These are phyloP conservation scores for Hypotaenidia philippensis DNA, from an alignment of 2,797 vertebrate genomes.

Conservation along the genomic window DNA sequence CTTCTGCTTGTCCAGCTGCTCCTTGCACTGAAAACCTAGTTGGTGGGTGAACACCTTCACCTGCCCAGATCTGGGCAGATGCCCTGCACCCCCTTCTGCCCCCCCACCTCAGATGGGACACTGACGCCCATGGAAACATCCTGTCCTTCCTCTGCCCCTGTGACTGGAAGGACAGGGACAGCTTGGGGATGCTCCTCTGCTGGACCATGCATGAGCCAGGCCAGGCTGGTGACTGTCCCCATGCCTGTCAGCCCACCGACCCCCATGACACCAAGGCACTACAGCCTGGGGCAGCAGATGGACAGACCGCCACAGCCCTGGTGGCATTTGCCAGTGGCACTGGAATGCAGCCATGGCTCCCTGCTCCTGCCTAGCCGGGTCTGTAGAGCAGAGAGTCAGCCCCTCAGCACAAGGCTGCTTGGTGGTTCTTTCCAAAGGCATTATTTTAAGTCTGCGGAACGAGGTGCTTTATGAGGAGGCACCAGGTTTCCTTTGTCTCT, in stretches of 20 bases:
- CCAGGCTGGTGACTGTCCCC: background rate
- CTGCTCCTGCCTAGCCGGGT: background rate
- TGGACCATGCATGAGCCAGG: accelerated
- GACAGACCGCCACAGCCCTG: background rate
- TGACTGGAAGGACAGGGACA: background rate
- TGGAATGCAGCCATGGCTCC: background rate
- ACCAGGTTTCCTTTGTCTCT: conserved; percentile 65
- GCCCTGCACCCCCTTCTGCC: too few relatives aligned
- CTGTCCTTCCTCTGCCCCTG: background rate
- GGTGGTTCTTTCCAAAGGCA: background rate
- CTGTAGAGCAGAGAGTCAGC: background rate
- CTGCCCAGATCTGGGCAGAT: accelerated
- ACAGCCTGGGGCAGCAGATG: background rate
- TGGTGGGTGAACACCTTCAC: background rate
- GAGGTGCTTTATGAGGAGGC: conserved; percentile 12
- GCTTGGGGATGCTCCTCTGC: background rate
- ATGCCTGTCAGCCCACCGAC: accelerated
- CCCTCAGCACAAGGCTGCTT: background rate
- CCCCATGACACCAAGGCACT: accelerated
- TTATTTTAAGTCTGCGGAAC: conserved; percentile 22
- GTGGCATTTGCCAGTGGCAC: background rate
- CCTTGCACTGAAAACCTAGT: background rate
- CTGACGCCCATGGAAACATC: accelerated
- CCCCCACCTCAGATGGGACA: background rate
- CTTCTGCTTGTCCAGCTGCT: background rate